Conservation (phyloP, 2,888 invertebrate species). For the Heteromurus nitidus region DNA sequence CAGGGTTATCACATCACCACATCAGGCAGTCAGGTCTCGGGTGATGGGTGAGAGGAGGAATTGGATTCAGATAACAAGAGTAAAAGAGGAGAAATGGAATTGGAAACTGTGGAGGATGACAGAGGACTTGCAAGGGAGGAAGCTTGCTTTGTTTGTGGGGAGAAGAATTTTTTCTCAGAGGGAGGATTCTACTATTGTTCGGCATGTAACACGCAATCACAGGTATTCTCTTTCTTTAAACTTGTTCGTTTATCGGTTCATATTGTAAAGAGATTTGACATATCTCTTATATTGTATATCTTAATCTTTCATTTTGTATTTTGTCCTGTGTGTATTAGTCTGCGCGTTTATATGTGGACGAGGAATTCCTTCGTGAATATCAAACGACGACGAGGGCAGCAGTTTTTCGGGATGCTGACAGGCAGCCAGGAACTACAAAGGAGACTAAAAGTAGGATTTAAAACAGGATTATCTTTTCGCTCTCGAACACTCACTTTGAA, state of each 20-base stretch:
- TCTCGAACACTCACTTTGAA: too few relatives aligned
- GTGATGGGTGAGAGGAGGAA: too few relatives aligned
- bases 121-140: constrained; percentile 4
- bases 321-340: not conserved
- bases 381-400: not conserved
- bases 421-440: not conserved
- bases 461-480: not conserved
- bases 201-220: constrained; percentile 70
- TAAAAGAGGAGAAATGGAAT: constrained; percentile 39
- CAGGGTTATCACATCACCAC: too few relatives aligned
- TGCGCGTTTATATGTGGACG: constrained; percentile 30
- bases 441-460: not conserved
- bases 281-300: not conserved
- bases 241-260: not conserved
- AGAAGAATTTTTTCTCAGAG: constrained; percentile 39
- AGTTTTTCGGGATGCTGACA: not conserved
- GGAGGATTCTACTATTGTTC: constrained; percentile 71
- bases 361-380: constrained; percentile 16
- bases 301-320: not conserved
- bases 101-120: constrained; percentile 48
- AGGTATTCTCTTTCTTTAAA: constrained; percentile 51
- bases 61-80: too few relatives aligned
- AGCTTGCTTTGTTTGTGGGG: constrained; percentile 67
- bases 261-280: not conserved
- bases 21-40: too few relatives aligned